phyloP scores from a whole-genome alignment of 2,797 vertebrate species.

The Aratinga solstitialis region DNA sequence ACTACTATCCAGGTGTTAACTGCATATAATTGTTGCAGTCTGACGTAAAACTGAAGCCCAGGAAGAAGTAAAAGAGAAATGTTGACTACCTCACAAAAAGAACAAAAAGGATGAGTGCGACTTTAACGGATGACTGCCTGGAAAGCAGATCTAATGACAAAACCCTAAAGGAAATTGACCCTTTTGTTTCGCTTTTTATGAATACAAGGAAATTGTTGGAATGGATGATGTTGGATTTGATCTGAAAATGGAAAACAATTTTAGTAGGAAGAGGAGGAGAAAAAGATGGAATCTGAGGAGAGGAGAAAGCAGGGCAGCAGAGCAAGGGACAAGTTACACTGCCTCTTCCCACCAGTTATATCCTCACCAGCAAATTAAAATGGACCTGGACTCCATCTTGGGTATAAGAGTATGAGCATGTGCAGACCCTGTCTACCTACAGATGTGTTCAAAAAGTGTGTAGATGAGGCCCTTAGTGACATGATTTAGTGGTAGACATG shows the following conservation, averaged over 20 bases:
- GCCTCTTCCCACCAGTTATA: background rate
- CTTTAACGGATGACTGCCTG: background rate
- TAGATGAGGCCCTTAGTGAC: background rate
- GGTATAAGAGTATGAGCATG: background rate
- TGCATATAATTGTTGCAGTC: background rate
- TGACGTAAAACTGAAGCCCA: background rate
- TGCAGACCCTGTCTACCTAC: background rate
- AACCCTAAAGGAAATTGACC: fast-evolving
- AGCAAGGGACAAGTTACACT: background rate
- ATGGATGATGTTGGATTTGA: background rate
- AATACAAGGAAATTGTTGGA: background rate
- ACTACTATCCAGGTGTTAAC: background rate
- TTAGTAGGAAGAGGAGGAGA: background rate
- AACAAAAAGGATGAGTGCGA: background rate
- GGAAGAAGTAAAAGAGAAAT: background rate
- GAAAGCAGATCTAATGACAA: background rate
- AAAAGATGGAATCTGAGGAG: background rate
- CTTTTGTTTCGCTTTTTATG: background rate
- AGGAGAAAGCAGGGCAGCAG: background rate
- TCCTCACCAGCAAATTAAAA: background rate
- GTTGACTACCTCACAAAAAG: background rate
- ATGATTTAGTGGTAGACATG: background rate
- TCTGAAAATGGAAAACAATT: background rate
- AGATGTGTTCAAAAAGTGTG: background rate
- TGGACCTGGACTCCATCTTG: background rate